Conservation (phyloP, 2,888 invertebrate genomes). For the Sphaerophoria taeniata region DNA sequence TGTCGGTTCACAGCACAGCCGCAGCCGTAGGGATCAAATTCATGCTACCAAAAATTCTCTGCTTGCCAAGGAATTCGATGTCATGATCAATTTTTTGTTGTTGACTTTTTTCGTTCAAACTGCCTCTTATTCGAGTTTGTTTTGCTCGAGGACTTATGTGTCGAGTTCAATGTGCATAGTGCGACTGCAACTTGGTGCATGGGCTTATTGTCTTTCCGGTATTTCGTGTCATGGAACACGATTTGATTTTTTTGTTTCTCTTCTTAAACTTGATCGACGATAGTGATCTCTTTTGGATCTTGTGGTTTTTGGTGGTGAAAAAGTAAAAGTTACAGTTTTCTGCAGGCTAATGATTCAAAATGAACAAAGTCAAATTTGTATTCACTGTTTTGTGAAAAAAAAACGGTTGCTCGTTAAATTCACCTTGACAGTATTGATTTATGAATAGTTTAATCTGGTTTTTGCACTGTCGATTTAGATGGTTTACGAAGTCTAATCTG, state of each 20-base stretch:
- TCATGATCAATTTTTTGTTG: slow-evolving; percentile 61
- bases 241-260: slow-evolving; percentile 32
- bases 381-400: not conserved
- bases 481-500: not conserved
- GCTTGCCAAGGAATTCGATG: slow-evolving; percentile 45
- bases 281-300: slow-evolving; percentile 50
- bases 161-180: slow-evolving; percentile 64
- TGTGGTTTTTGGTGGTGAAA: slow-evolving; percentile 20
- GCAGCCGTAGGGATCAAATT: not conserved
- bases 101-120: not conserved
- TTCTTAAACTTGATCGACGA: slow-evolving; percentile 43
- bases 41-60: slow-evolving; percentile 19
- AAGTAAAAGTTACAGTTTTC: slow-evolving; percentile 65
- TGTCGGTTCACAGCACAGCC: not conserved
- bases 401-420: slow-evolving; percentile 23
- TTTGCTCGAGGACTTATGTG: slow-evolving; percentile 6
- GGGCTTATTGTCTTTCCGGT: slow-evolving; percentile 64
- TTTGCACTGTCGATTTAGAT: not conserved
- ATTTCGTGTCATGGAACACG: slow-evolving; percentile 71
- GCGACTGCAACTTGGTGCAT: slow-evolving; percentile 11
- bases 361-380: slow-evolving; percentile 49
- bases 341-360: slow-evolving; percentile 19
- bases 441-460: slow-evolving; percentile 31
- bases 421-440: slow-evolving; percentile 52
- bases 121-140: slow-evolving; percentile 2